These are phyloP conservation scores for Dicaeum eximium DNA, from an alignment of 2,113 vertebrate species.

Conservation along the genomic window DNA sequence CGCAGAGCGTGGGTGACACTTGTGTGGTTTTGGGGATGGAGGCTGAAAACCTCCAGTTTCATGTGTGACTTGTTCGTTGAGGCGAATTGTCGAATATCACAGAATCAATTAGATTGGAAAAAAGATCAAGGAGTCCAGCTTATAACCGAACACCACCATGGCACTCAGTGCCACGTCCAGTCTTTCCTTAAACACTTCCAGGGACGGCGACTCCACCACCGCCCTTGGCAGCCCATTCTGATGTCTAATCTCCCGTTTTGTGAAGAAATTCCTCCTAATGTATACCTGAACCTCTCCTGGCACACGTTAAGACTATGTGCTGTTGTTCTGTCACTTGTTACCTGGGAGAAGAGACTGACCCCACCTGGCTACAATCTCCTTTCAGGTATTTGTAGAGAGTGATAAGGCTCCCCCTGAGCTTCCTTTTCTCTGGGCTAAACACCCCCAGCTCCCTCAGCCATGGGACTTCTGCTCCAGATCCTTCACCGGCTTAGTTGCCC, in stretches of 20 bases:
- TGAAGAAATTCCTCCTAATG: neutral
- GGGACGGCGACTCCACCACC: neutral
- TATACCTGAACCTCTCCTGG: neutral
- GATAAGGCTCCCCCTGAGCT: neutral
- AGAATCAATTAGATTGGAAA: neutral
- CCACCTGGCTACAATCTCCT: neutral
- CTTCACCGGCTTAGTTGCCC: neutral
- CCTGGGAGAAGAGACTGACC: neutral
- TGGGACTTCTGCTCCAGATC: too few relatives aligned
- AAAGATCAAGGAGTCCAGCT: neutral
- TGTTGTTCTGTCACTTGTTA: neutral
- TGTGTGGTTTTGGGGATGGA: neutral
- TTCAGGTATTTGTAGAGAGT: neutral
- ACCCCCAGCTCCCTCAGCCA: neutral
- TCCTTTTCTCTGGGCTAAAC: neutral
- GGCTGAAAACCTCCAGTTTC: neutral
- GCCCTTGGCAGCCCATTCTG: neutral
- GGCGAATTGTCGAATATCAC: too few relatives aligned
- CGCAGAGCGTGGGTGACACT: accelerated
- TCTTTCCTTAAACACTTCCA: neutral
- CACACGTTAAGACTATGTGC: neutral
- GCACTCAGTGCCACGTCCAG: neutral
- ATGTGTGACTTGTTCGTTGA: accelerated
- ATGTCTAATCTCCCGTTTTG: neutral
- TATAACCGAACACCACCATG: too few relatives aligned